A percentile compares a stretch with the other conserved stretches of the same genome.
Evolutionary conservation across 2,888 invertebrate genomes (phyloP).

Genomic region (Nysson spinosus): DNA sequence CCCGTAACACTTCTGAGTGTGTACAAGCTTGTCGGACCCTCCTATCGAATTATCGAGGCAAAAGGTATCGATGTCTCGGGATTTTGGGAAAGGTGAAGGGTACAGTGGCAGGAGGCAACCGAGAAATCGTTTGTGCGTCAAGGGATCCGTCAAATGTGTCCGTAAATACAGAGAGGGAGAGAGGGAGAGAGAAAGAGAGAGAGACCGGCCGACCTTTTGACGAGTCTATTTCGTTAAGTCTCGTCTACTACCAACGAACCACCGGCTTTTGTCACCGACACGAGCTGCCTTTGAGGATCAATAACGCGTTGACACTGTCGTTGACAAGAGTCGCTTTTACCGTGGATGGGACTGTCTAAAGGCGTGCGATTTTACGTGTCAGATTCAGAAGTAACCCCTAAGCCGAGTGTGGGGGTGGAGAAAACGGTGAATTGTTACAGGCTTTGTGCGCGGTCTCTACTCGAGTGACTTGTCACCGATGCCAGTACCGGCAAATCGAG

Average conservation of each 20-base stretch:
- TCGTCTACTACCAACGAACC: neutral
- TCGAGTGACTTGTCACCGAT: conserved; percentile 48
- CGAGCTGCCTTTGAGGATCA: conserved; percentile 40
- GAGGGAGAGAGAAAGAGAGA: too few species aligned
- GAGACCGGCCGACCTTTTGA: too few species aligned
- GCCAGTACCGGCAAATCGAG: conserved; percentile 26
- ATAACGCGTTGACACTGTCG: conserved; percentile 37
- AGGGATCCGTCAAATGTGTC: conserved; percentile 37
- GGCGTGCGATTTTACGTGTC: conserved; percentile 54
- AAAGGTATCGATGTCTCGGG: conserved; percentile 21
- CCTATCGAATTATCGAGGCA: conserved; percentile 36
- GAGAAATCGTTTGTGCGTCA: conserved; percentile 16
- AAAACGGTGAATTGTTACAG: conserved; percentile 40
- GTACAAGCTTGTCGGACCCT: conserved; percentile 19
- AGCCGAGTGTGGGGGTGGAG: neutral
- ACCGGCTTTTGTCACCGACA: conserved; percentile 39
- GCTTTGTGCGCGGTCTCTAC: conserved; percentile 29
- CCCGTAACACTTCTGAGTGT: conserved; percentile 2
- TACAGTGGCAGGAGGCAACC: neutral
- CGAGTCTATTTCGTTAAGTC: conserved; percentile 26
- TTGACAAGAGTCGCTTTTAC: conserved; percentile 15
- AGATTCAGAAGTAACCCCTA: conserved; percentile 45
- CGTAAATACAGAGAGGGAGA: conserved; percentile 34
- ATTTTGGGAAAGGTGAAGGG: neutral
- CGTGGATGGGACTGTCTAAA: conserved; percentile 2